phyloP scores from a whole-genome alignment of 2,113 vertebrate species.

The Sakesphorus luctuosus region DNA sequence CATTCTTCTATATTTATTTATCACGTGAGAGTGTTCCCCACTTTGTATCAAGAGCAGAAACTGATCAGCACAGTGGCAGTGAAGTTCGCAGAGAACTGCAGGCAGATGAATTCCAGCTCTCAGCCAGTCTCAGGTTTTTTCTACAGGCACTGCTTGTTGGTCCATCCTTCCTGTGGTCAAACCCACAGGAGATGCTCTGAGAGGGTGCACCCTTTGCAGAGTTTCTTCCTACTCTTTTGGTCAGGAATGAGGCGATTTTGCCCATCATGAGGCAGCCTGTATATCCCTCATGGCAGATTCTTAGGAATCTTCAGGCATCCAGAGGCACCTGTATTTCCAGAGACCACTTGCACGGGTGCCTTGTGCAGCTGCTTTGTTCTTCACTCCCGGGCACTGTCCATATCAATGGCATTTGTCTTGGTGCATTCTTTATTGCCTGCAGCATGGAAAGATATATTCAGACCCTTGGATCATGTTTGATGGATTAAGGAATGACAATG shows the following conservation, averaged over 20 bases:
- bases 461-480: not conserved
- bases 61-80: not conserved
- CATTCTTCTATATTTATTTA: not conserved
- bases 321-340: not conserved
- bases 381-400: not conserved
- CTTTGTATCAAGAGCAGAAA: not conserved
- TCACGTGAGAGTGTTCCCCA: not conserved
- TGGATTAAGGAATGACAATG: constrained; percentile 2
- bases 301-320: not conserved
- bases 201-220: not conserved
- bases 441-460: not conserved
- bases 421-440: not conserved
- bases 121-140: not conserved
- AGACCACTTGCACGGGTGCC: not conserved
- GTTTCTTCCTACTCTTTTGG: not conserved
- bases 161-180: not conserved
- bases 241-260: not conserved
- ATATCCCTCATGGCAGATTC: not conserved
- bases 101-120: not conserved
- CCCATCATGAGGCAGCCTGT: not conserved
- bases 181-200: not conserved
- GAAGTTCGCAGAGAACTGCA: not conserved
- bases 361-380: not conserved
- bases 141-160: not conserved
- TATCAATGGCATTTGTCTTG: not conserved